Conservation (phyloP, 2,888 invertebrate genomes). For the Patella pellucida region DNA sequence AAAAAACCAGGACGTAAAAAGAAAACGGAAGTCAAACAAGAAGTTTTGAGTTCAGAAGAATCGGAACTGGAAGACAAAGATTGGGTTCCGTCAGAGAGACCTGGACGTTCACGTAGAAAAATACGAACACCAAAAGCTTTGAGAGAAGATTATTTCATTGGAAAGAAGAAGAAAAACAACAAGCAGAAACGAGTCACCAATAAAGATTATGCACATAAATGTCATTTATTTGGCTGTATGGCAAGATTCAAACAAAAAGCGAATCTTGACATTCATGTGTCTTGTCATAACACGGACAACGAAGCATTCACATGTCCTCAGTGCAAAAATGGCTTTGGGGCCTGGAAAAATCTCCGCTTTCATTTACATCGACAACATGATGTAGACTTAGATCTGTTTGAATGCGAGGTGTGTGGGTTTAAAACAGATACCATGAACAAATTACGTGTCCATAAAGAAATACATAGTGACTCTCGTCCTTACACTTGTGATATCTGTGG, state of each 20-base stretch:
- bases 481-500: conserved; percentile 75
- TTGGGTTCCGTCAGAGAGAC: conserved; percentile 37
- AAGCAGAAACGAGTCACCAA: conserved; percentile 12
- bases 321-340: conserved; percentile 75
- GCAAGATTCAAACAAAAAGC: conserved; percentile 20
- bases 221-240: conserved; percentile 44
- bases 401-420: conserved; percentile 74
- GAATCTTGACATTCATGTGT: conserved; percentile 78
- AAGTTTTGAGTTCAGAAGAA: conserved; percentile 21
- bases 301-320: conserved; percentile 77
- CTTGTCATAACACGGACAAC: conserved; percentile 74
- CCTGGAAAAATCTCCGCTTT: conserved; percentile 79
- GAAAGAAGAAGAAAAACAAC: conserved; percentile 38
- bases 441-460: conserved; percentile 73
- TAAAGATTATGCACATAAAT: conserved; percentile 40
- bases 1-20: conserved; percentile 54
- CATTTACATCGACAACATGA: conserved; percentile 82
- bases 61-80: conserved; percentile 37
- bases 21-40: conserved; percentile 41
- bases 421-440: conserved; percentile 57
- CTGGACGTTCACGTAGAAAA: conserved; percentile 46
- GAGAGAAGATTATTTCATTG: conserved; percentile 56
- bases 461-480: conserved; percentile 70
- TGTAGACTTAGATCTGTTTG: conserved; percentile 84
- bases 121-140: conserved; percentile 55